These are phyloP conservation scores for Frankliniella intonsa DNA, from an alignment of 2,888 invertebrate genomes.

Conservation along the genomic window DNA sequence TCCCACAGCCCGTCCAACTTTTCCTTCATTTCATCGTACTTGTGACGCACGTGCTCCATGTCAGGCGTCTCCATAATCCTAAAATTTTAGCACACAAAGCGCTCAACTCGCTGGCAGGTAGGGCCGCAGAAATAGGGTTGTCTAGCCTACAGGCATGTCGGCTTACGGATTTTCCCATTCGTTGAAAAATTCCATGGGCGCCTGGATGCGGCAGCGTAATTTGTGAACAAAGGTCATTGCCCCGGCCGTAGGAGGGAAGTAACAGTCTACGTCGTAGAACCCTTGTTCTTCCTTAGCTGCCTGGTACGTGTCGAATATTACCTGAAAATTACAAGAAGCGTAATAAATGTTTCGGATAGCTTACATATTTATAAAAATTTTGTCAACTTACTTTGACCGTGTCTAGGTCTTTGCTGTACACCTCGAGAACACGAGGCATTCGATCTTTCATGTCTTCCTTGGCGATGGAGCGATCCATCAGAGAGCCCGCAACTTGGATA, in stretches of 20 bases:
- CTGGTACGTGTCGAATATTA: conserved; percentile 43
- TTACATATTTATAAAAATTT: not conserved
- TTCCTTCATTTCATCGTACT: conserved; percentile 62
- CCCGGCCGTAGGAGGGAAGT: conserved; percentile 73
- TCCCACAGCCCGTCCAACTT: conserved; percentile 61
- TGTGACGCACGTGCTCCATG: conserved; percentile 49
- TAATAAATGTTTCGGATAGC: not conserved
- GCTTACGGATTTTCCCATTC: conserved; percentile 60
- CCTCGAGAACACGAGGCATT: conserved; percentile 58
- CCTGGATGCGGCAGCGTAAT: conserved; percentile 54
- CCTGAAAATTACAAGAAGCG: conserved; percentile 37
- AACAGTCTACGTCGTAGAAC: conserved; percentile 52
- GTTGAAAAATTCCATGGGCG: conserved; percentile 58
- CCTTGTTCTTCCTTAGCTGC: conserved; percentile 43
- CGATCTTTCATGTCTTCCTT: conserved; percentile 64
- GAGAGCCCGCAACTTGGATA: conserved; percentile 65
- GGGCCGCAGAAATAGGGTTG: conserved; percentile 36
- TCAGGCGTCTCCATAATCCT: conserved; percentile 58
- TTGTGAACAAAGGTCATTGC: conserved; percentile 68
- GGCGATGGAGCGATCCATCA: conserved; percentile 71
- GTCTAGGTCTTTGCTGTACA: conserved; percentile 62
- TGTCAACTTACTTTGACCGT: conserved; percentile 53
- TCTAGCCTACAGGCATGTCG: conserved; percentile 37
- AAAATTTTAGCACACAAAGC: conserved; percentile 32
- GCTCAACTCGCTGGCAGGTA: conserved; percentile 11